These are phyloP conservation scores for Platycercus adscitus DNA, from an alignment of 2,113 vertebrate genomes.

Conservation along the genomic window DNA sequence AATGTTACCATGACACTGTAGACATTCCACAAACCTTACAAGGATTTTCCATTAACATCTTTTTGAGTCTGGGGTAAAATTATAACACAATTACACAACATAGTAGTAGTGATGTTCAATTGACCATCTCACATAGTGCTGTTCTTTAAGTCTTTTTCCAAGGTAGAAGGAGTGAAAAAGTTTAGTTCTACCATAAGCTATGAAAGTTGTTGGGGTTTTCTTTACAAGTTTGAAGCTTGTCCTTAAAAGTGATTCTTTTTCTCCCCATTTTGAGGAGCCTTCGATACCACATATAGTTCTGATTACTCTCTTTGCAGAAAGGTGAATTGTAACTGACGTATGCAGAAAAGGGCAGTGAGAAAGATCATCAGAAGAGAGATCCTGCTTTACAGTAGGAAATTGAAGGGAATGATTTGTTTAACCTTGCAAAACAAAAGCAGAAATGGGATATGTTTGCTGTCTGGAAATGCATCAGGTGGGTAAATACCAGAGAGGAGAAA, in stretches of 20 bases:
- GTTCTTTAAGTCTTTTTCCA: background rate
- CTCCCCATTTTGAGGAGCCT: background rate
- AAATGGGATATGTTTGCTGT: constrained; percentile 42
- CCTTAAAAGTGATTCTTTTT: background rate
- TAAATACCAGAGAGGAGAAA: constrained; percentile 38
- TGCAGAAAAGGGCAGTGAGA: background rate
- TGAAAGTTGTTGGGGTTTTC: background rate
- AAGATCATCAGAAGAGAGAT: background rate
- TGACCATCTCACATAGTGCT: background rate
- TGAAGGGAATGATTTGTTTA: constrained; percentile 11
- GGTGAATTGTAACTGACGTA: background rate
- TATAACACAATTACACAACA: background rate
- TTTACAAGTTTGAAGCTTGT: background rate
- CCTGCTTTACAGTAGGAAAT: background rate
- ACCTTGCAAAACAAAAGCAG: constrained; percentile 37
- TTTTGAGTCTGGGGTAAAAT: background rate
- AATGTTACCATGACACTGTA: background rate
- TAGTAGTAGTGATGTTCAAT: background rate
- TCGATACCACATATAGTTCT: background rate
- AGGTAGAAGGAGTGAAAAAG: background rate
- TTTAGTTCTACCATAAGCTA: background rate
- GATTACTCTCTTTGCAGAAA: background rate
- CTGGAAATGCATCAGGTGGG: background rate
- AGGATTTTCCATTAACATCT: background rate
- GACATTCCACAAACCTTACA: background rate